Conservation (phyloP, 2,888 invertebrate genomes). For the Mongoloraphidia duomilia region DNA sequence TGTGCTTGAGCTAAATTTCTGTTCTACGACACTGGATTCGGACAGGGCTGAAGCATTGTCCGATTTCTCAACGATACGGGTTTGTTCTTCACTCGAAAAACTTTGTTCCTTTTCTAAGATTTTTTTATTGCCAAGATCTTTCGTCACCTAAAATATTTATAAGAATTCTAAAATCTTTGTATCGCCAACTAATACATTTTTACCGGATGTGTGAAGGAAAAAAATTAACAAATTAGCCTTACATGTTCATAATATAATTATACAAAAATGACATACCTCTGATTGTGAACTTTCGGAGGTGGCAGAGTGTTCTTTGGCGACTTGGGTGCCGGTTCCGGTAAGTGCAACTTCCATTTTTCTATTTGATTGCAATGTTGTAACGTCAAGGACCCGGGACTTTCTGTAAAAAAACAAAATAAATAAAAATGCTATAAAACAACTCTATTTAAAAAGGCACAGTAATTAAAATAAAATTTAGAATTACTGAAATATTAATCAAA, state of each 20-base stretch:
- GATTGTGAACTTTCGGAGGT: slow-evolving; percentile 4
- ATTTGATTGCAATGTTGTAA: slow-evolving; percentile 8
- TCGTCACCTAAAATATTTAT: slow-evolving; percentile 23
- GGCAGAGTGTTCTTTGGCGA: slow-evolving; percentile 4
- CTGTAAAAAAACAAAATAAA: not conserved
- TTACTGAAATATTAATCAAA: too few species aligned
- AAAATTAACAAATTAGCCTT: not conserved
- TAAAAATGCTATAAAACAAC: not conserved
- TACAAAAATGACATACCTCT: slow-evolving; percentile 1
- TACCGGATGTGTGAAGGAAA: not conserved
- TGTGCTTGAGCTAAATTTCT: slow-evolving; percentile 14
- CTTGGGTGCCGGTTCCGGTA: slow-evolving; percentile 10
- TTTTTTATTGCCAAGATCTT: slow-evolving; percentile 26
- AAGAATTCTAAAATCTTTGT: not conserved
- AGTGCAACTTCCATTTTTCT: slow-evolving; percentile 12
- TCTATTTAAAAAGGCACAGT: not conserved
- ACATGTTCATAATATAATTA: not conserved
- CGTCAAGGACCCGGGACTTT: slow-evolving; percentile 6
- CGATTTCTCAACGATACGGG: slow-evolving; percentile 26
- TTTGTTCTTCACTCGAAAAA: slow-evolving; percentile 25
- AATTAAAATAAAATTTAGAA: too few species aligned
- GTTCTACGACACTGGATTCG: slow-evolving; percentile 13
- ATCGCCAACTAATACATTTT: not conserved
- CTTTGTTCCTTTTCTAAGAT: slow-evolving; percentile 26
- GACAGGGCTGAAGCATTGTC: slow-evolving; percentile 20